Percentiles rank a stretch among this genome's conserved stretches.
These are phyloP conservation scores for Nephrotoma appendiculata DNA, from an alignment of 2,888 invertebrate species.

Conservation along the genomic window DNA sequence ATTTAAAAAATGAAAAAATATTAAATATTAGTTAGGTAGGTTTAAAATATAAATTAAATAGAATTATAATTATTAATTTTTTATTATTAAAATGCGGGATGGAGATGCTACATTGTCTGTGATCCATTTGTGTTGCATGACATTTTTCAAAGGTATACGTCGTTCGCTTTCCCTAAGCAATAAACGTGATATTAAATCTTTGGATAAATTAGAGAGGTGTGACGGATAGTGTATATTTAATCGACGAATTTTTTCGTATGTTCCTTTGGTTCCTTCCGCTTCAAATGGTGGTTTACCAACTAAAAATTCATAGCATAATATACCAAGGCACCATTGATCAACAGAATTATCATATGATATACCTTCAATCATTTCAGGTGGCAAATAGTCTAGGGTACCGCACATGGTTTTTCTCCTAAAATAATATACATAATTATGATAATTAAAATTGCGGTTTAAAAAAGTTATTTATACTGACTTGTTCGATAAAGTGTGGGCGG, in stretches of 20 bases:
- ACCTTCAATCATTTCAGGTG: conserved; percentile 91
- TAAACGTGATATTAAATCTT: conserved; percentile 66
- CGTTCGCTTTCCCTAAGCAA: conserved; percentile 40
- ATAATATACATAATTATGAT: not conserved
- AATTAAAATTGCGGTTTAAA: not conserved
- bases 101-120: conserved; percentile 22
- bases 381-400: conserved; percentile 88
- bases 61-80: too few relatives aligned
- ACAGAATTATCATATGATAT: conserved; percentile 66
- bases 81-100: too few relatives aligned
- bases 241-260: conserved; percentile 53
- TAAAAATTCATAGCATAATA: conserved; percentile 83
- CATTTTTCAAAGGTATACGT: conserved; percentile 48
- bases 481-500: conserved; percentile 76
- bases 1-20: not conserved
- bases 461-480: conserved; percentile 30
- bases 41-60: too few relatives aligned
- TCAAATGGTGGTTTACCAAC: conserved; percentile 92
- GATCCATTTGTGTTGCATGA: conserved; percentile 49
- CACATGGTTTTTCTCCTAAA: conserved; percentile 75
- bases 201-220: conserved; percentile 49
- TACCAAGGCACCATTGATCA: conserved; percentile 92
- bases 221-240: conserved; percentile 52
- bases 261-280: conserved; percentile 49
- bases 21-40: not conserved